Evolutionary conservation across 2,888 invertebrate genomes (phyloP).

Genomic region (Lasioglossum morio): DNA sequence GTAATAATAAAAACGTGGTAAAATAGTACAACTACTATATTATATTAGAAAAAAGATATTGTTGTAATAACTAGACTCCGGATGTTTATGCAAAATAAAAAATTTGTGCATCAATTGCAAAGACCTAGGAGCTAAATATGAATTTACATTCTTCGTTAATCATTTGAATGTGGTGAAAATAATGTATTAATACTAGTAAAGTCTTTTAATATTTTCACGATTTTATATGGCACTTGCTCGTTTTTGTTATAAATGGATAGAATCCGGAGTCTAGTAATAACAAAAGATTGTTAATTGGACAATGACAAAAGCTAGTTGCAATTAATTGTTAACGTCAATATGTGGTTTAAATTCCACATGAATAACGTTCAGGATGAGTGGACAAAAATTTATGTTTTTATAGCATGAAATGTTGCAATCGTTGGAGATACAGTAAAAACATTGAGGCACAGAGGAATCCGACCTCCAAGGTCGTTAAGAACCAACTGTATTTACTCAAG

Average conservation of each 20-base stretch:
- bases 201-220: no score
- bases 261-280: background rate
- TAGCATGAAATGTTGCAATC: background rate
- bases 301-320: background rate
- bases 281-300: background rate
- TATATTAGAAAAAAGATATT: background rate
- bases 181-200: no score
- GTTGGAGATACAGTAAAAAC: constrained; percentile 26
- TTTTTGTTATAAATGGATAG: no score
- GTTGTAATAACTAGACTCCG: background rate
- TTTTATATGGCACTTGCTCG: no score
- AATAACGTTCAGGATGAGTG: no score
- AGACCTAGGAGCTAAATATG: no score
- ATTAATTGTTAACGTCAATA: background rate
- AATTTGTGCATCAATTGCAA: no score
- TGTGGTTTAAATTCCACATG: background rate
- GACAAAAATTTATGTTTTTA: constrained; percentile 5
- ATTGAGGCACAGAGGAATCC: constrained; percentile 30
- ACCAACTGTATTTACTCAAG: constrained; percentile 64
- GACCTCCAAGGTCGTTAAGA: constrained; percentile 51
- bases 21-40: no score
- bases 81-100: no score
- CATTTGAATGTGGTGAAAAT: no score
- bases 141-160: no score
- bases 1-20: no score